A percentile compares a stretch with the other conserved stretches of the same genome.
These are phyloP conservation scores for Dicentrarchus labrax DNA, from an alignment of 2,113 vertebrate genomes.

Conservation along the genomic window DNA sequence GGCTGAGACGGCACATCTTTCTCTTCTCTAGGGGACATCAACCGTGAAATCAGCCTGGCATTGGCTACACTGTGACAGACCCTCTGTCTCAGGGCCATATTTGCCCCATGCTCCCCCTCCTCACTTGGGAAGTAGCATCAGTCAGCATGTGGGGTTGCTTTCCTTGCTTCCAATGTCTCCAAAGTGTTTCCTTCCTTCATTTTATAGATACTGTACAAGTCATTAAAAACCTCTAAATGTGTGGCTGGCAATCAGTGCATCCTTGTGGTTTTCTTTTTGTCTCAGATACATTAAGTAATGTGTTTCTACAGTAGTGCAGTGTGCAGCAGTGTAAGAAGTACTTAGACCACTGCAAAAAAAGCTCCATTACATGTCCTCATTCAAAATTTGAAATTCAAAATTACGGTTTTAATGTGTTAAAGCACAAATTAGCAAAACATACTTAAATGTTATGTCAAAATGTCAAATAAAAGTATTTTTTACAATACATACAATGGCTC, in stretches of 20 bases:
- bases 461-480: no score
- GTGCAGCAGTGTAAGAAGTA: not conserved
- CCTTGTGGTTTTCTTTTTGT: not conserved
- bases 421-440: no score
- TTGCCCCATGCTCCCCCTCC: slow-evolving; percentile 62
- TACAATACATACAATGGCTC: no score
- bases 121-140: slow-evolving; percentile 66
- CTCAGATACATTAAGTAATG: not conserved
- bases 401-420: no score
- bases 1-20: slow-evolving; percentile 47
- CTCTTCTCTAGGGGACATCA: slow-evolving; percentile 74
- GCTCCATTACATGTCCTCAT: not conserved
- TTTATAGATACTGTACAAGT: slow-evolving; percentile 33
- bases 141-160: slow-evolving; percentile 62
- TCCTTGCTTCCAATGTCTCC: slow-evolving; percentile 34
- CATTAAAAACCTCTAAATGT: slow-evolving; percentile 29
- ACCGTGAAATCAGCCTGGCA: slow-evolving; percentile 85
- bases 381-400: not conserved
- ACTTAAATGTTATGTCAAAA: no score
- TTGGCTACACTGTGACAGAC: slow-evolving; percentile 76
- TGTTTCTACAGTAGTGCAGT: not conserved
- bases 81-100: slow-evolving; percentile 75
- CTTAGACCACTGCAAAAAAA: not conserved
- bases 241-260: slow-evolving; percentile 5
- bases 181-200: slow-evolving; percentile 39